phyloP scores from a whole-genome alignment of 1,140 invertebrate genomes.

The Papilio aristodemus region DNA sequence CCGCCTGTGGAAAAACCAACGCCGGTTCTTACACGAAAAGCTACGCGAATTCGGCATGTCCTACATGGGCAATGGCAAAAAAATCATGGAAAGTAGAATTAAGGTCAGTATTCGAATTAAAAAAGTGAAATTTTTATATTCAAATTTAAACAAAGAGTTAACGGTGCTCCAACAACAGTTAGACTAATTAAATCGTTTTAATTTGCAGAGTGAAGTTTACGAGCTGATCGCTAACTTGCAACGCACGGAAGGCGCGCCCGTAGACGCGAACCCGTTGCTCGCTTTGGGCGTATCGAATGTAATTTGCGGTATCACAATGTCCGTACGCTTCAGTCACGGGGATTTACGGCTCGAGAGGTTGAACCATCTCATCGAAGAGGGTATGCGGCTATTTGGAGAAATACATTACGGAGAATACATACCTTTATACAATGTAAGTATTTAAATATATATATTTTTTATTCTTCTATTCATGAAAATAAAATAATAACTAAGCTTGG shows the following conservation, averaged over 20 bases:
- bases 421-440: conserved; percentile 80
- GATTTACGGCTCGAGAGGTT: conserved; percentile 89
- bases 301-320: conserved; percentile 95
- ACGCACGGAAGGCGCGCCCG: conserved; percentile 82
- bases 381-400: conserved; percentile 92
- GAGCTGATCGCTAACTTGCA: conserved; percentile 85
- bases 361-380: conserved; percentile 92
- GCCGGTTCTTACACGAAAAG: conserved; percentile 93
- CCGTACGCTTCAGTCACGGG: conserved; percentile 88
- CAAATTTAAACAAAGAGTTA: conserved; percentile 19
- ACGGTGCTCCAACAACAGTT: conserved; percentile 8
- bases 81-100: conserved; percentile 92
- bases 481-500: background rate
- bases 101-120: conserved; percentile 80
- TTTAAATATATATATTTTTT: conserved; percentile 20
- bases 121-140: conserved; percentile 14
- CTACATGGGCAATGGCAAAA: conserved; percentile 87
- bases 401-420: conserved; percentile 85
- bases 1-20: conserved; percentile 94
- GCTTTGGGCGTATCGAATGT: conserved; percentile 94
- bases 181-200: conserved; percentile 46
- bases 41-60: conserved; percentile 95
- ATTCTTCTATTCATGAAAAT: conserved; percentile 14
- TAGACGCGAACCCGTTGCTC: conserved; percentile 86
- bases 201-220: conserved; percentile 87